These are phyloP conservation scores for Heterocephalus glaber DNA, from an alignment of 2,113 vertebrate genomes.

Conservation along the genomic window DNA sequence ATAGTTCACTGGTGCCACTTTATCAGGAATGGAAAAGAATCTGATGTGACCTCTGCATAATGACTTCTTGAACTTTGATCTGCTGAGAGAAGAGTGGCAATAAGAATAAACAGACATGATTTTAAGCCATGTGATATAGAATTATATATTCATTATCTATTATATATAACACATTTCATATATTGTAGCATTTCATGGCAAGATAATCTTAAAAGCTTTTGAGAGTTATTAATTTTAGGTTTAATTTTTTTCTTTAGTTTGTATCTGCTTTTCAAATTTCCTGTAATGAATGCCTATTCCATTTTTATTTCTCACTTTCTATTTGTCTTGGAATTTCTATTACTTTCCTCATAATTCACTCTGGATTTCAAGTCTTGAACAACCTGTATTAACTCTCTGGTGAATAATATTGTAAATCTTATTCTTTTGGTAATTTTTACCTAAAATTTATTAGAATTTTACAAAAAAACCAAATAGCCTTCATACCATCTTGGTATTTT, in stretches of 20 bases:
- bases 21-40: conserved; percentile 28
- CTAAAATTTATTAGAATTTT: not conserved
- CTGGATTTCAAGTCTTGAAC: conserved; percentile 15
- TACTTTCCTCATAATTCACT: not conserved
- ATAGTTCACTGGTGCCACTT: not conserved
- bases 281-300: not conserved
- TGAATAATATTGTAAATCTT: not conserved
- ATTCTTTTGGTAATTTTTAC: not conserved
- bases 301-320: not conserved
- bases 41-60: not conserved
- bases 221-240: conserved; percentile 30
- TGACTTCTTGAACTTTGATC: conserved; percentile 32
- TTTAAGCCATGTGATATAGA: not conserved
- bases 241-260: not conserved
- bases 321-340: conserved; percentile 40
- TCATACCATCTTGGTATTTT: not conserved
- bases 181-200: not conserved
- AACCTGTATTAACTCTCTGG: not conserved
- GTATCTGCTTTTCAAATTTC: not conserved
- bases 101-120: not conserved
- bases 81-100: not conserved
- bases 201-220: not conserved
- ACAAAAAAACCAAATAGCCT: not conserved
- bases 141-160: not conserved
- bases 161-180: not conserved